Conservation (phyloP, 2,797 vertebrate genomes). For the Pangasius mekongensis region DNA sequence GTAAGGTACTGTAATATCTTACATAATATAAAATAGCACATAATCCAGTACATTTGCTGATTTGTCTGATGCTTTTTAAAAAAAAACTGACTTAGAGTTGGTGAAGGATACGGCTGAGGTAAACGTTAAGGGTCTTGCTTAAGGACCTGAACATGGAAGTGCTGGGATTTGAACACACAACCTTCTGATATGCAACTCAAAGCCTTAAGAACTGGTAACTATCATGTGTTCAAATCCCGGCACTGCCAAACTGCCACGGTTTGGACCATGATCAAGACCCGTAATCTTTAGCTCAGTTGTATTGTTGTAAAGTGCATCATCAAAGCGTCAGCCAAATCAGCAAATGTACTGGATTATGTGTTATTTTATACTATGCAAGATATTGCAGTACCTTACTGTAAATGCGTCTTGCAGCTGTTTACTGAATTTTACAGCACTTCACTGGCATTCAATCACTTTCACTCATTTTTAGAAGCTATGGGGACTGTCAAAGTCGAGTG, state of each 20-base stretch:
- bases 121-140: neutral
- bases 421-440: neutral
- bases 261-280: neutral
- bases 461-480: conserved; percentile 67
- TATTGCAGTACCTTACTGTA: neutral
- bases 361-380: neutral
- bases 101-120: neutral
- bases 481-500: conserved; percentile 82
- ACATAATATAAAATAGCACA: neutral
- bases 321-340: neutral
- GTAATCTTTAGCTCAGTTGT: neutral
- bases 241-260: neutral
- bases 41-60: neutral
- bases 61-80: neutral
- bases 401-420: neutral
- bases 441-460: neutral
- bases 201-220: no score
- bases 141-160: neutral
- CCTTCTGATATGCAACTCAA: neutral
- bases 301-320: no score
- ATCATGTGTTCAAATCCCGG: neutral
- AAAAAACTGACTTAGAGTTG: no score
- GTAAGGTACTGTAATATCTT: neutral
- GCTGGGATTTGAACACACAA: neutral
- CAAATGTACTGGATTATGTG: neutral